These are phyloP conservation scores for Holothuria leucospilota DNA, from an alignment of 53 echinoderm and acorn worm genomes.

Conservation along the genomic window DNA sequence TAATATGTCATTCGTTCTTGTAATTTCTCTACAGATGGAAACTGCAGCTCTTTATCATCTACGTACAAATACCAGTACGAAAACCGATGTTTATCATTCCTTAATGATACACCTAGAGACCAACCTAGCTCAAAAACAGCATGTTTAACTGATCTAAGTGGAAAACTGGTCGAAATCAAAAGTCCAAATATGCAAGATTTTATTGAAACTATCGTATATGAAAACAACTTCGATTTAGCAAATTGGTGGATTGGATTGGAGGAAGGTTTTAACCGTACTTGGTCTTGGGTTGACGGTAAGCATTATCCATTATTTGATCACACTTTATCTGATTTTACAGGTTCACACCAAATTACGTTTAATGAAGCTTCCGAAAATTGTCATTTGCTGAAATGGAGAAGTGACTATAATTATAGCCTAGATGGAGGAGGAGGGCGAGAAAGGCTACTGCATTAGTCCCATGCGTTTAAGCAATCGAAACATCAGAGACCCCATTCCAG, in stretches of 20 bases:
- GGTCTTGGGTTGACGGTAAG: conserved; percentile 39
- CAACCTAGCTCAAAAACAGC: neutral
- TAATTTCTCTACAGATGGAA: neutral
- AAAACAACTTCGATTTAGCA: neutral
- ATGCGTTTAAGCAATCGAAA: too few species aligned
- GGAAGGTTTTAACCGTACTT: neutral
- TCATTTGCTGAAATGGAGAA: too few species aligned
- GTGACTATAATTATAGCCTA: too few species aligned
- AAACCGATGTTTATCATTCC: neutral
- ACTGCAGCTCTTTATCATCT: neutral
- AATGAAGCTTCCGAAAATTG: too few species aligned
- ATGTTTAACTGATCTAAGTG: neutral
- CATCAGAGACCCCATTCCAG: too few species aligned
- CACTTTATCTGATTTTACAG: too few species aligned
- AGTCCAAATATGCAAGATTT: neutral
- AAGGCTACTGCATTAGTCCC: too few species aligned
- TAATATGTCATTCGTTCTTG: too few species aligned
- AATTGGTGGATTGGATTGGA: conserved; percentile 46
- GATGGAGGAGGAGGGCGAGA: too few species aligned
- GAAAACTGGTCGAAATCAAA: conserved; percentile 14
- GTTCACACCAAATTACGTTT: too few species aligned
- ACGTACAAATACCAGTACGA: neutral
- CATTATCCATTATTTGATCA: too few species aligned
- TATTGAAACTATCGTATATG: conserved; percentile 8
- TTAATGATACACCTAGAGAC: conserved; percentile 4